Percentiles rank a stretch among this genome's conserved stretches.
Evolutionary conservation across 1,140 invertebrate genomes (phyloP).

Genomic region (Bombus superbus): DNA sequence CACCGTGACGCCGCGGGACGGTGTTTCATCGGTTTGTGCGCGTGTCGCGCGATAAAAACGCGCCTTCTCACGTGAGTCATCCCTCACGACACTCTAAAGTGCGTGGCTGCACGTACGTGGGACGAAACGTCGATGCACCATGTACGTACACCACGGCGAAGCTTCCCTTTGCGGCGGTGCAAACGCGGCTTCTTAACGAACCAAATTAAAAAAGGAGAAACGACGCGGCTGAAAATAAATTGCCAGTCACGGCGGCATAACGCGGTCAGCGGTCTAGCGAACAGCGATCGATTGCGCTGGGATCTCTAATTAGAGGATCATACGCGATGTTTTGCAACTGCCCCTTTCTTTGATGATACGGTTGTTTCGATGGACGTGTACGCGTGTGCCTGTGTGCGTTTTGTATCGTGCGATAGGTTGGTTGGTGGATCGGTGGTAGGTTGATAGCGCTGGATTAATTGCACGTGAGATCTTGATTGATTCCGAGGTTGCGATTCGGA

Average conservation of each 20-base stretch:
- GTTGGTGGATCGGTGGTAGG: background rate
- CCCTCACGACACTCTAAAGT: background rate
- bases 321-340: slow-evolving; percentile 31
- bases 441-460: too few species aligned
- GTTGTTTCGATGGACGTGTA: background rate
- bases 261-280: slow-evolving; percentile 6
- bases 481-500: background rate
- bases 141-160: slow-evolving; percentile 1
- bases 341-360: background rate
- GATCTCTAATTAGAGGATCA: slow-evolving; percentile 45
- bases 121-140: slow-evolving; percentile 5
- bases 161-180: slow-evolving; percentile 7
- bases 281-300: background rate
- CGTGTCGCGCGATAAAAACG: slow-evolving; percentile 42
- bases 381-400: background rate
- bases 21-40: background rate
- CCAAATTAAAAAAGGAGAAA: slow-evolving; percentile 17
- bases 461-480: background rate
- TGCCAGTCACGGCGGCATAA: slow-evolving; percentile 16
- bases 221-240: slow-evolving; percentile 12
- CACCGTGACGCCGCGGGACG: slow-evolving; percentile 27
- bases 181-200: slow-evolving; percentile 25
- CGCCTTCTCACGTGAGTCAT: slow-evolving; percentile 40
- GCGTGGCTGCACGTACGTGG: slow-evolving; percentile 21
- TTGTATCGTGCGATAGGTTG: background rate